Base-by-base conservation (phyloP, 2,797 vertebrate species). In the Discoglossus pictus region DNA sequence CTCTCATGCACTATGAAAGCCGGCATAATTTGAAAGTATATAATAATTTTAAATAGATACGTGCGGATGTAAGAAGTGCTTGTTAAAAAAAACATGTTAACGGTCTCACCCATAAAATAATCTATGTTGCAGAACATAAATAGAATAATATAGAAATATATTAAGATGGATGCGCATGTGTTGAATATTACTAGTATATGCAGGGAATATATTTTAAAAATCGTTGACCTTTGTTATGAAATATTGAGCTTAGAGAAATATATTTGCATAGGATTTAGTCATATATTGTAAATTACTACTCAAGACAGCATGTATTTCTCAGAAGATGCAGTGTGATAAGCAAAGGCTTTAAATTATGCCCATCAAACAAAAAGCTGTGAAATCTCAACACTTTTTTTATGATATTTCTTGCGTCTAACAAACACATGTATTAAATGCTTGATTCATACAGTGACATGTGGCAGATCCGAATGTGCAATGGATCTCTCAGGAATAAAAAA, bases 401-500 rank as follows among this genome's bases (percentile, higher is more conserved):
- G 75, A 88, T 79, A 80, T 83, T 84, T 84, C 79, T 77, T 52
- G 82, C 84, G 81, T 85, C 83, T 82, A 79, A 86, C 83, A 89
- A 83, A 84, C 80, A 84, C 86, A 83, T 83, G 86, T 84, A 86
- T 90, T 90, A 89, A 82, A 78, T 79, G 84, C 66, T 82, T 90
- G 89, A 90, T 90, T 91, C 90, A 88, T 87, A 86, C 73, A 78
- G 84, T 88, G 88, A 88, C 86, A 83, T 79, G 84, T 84, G 86
- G 87, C 88, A 84, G 83, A 85, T 83, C 86, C 86, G 81, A 88
- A 87, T 86, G 86, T 69, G 78, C 89, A 90, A 90, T 90, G 86
- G 87, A 87, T 91, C 90, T 91, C 89, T 74, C 75, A 87, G 90
- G 90, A 87, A 89, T 90, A 87, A 89, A n/a, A 83, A 85, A 80